Percentiles rank a stretch among this genome's conserved stretches.
These are phyloP conservation scores for Panagrolaimus sp. DNA, from an alignment of 1,140 invertebrate genomes.

Conservation along the genomic window DNA sequence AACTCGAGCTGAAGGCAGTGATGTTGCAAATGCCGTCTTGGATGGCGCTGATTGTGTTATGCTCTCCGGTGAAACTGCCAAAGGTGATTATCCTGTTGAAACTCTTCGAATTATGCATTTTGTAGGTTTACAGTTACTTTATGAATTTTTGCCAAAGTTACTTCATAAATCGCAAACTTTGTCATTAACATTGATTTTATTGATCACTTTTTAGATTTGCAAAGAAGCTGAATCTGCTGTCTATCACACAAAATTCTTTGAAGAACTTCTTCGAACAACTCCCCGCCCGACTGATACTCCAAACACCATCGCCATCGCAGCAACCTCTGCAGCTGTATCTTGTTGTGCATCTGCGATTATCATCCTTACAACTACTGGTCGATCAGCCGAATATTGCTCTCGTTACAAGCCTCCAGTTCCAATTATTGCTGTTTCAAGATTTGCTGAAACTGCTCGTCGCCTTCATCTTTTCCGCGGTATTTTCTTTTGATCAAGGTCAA, in stretches of 20 bases:
- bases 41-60: constrained; percentile 69
- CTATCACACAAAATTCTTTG: constrained; percentile 86
- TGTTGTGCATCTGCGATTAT: constrained; percentile 81
- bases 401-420: constrained; percentile 92
- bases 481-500: no score
- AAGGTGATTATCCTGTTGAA: constrained; percentile 66
- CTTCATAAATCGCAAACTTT: background rate
- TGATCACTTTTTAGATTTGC: constrained; percentile 74
- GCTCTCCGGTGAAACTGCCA: constrained; percentile 68
- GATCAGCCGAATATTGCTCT: constrained; percentile 72
- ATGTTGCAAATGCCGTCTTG: constrained; percentile 69
- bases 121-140: constrained; percentile 31
- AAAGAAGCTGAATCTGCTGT: constrained; percentile 95
- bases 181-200: no score
- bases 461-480: constrained; percentile 87
- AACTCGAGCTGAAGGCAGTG: constrained; percentile 65
- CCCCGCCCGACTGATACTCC: constrained; percentile 76
- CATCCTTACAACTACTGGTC: constrained; percentile 86
- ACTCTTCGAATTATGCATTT: constrained; percentile 63
- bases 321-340: constrained; percentile 88
- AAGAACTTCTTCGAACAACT: constrained; percentile 73
- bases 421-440: constrained; percentile 87
- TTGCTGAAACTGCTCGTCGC: constrained; percentile 80
- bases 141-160: background rate
- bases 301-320: constrained; percentile 87